Conservation (phyloP, 2,797 vertebrate genomes). For the Cichlasoma orientale region DNA sequence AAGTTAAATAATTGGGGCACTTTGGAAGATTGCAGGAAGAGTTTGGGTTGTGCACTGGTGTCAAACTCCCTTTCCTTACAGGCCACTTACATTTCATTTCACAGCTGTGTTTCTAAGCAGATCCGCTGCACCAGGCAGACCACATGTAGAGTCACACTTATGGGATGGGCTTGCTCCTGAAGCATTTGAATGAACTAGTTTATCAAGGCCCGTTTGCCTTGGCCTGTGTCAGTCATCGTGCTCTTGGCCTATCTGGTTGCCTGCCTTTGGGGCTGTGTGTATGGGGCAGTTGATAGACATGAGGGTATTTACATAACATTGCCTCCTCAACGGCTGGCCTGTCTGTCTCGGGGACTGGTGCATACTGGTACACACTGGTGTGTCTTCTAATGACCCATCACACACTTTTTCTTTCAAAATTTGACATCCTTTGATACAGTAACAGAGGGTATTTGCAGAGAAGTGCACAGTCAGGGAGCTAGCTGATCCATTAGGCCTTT, state of each 20-base stretch:
- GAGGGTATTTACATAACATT: constrained; percentile 37
- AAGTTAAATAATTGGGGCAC: not conserved
- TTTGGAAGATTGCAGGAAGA: not conserved
- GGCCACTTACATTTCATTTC: not conserved
- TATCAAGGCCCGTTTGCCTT: not conserved
- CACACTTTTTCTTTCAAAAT: constrained; percentile 11
- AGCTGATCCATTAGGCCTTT: not conserved
- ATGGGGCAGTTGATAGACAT: not conserved
- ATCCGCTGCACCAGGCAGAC: not conserved
- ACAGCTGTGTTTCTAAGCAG: not conserved
- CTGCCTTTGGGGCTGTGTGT: constrained; percentile 1
- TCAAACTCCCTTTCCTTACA: not conserved
- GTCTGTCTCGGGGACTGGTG: not conserved
- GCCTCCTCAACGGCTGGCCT: not conserved
- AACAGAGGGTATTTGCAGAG: constrained; percentile 6
- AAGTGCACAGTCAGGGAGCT: not conserved
- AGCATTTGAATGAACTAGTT: constrained; percentile 40
- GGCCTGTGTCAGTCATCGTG: constrained; percentile 19
- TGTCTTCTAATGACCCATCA: constrained; percentile 8
- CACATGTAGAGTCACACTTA: constrained; percentile 4
- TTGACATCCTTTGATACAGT: not conserved
- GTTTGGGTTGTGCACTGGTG: no score
- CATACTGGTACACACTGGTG: not conserved
- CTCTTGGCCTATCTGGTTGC: constrained; percentile 17
- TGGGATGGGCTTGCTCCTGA: not conserved